Percentiles rank a stretch among this genome's conserved stretches.
Conservation (phyloP, 64 coral and sea anemone genomes). For the Exaiptasia diaphana region DNA sequence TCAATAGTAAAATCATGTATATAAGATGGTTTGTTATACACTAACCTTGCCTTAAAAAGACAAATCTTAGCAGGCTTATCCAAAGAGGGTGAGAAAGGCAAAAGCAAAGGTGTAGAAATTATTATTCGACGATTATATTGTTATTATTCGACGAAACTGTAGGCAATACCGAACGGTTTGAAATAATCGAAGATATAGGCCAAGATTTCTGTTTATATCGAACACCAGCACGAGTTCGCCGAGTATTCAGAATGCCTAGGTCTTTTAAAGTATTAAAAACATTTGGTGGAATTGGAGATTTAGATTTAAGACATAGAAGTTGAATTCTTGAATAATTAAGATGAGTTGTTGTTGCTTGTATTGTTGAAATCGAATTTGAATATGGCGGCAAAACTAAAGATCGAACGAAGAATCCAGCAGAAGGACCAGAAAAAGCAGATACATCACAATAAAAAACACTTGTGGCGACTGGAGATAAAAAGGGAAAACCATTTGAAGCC, state of each 20-base stretch:
- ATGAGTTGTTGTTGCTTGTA: too few relatives aligned
- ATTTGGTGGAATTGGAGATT: slow-evolving; percentile 9
- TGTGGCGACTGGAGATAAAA: too few relatives aligned
- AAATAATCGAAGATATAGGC: neutral
- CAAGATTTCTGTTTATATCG: neutral
- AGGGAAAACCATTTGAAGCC: too few relatives aligned
- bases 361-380: too few relatives aligned
- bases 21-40: neutral
- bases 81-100: neutral
- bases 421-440: too few relatives aligned
- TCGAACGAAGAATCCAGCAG: too few relatives aligned
- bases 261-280: slow-evolving; percentile 6
- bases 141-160: neutral
- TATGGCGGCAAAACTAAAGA: too few relatives aligned
- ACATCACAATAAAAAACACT: too few relatives aligned
- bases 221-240: neutral
- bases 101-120: neutral
- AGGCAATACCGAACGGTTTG: too few relatives aligned
- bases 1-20: neutral
- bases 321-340: slow-evolving; percentile 12
- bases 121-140: neutral
- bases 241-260: slow-evolving; percentile 5
- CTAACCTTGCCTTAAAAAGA: neutral
- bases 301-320: slow-evolving; percentile 4
- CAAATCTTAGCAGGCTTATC: neutral